These are phyloP conservation scores for Tetragonula carbonaria DNA, from an alignment of 2,888 invertebrate species.

Conservation along the genomic window DNA sequence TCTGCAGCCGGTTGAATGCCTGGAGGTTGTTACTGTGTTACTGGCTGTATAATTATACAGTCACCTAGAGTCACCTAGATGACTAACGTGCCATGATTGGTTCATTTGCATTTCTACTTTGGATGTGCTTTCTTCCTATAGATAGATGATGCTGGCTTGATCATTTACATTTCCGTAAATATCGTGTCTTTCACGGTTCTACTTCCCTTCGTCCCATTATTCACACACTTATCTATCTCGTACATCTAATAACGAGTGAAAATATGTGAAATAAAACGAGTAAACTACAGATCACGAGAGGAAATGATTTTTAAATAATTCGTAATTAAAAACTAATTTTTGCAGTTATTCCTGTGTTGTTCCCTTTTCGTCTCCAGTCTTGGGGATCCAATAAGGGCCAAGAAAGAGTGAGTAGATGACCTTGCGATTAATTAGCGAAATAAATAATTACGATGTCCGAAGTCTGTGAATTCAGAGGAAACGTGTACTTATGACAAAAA, in stretches of 20 bases:
- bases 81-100: conserved; percentile 44
- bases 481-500: not conserved
- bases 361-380: conserved; percentile 85
- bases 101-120: conserved; percentile 46
- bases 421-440: not conserved
- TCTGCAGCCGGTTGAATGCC: conserved; percentile 28
- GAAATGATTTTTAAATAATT: conserved; percentile 29
- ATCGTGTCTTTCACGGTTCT: not conserved
- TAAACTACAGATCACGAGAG: not conserved
- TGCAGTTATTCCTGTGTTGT: conserved; percentile 87
- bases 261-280: not conserved
- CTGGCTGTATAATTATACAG: conserved; percentile 54
- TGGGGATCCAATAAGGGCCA: conserved; percentile 79
- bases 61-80: conserved; percentile 38
- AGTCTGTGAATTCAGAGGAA: not conserved
- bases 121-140: conserved; percentile 24
- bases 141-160: not conserved
- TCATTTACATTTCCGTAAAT: conserved; percentile 3
- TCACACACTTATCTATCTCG: not conserved
- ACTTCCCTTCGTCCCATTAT: not conserved
- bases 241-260: not conserved
- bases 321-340: conserved; percentile 54
- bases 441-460: not conserved
- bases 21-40: conserved; percentile 26
- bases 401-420: conserved; percentile 79